These are phyloP conservation scores for Apeltes quadracus DNA, from an alignment of 2,113 vertebrate species.

Conservation along the genomic window DNA sequence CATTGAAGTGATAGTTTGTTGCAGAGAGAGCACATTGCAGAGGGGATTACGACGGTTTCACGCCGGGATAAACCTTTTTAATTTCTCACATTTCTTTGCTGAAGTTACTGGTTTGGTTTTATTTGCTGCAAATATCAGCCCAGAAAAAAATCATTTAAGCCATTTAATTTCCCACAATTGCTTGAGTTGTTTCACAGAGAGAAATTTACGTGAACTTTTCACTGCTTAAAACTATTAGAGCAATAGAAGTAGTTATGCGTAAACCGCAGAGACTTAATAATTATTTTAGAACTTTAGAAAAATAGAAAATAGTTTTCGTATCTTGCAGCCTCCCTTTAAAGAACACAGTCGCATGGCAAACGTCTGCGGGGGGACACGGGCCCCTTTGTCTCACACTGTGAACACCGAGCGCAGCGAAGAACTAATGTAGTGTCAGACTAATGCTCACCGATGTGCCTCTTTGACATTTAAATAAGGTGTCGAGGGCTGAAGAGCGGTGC, in stretches of 20 bases:
- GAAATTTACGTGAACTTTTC: neutral
- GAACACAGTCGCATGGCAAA: neutral
- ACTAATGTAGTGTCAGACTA: conserved; percentile 60
- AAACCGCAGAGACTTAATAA: too few species aligned
- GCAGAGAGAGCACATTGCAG: neutral
- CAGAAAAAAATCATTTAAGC: neutral
- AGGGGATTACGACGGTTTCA: neutral
- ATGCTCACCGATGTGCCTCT: conserved; percentile 62
- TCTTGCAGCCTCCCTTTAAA: neutral
- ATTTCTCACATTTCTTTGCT: neutral
- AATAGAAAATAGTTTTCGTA: conserved; percentile 5
- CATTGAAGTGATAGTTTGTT: conserved; percentile 1
- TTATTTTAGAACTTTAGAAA: neutral
- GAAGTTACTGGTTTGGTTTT: neutral
- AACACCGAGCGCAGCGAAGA: conserved; percentile 40
- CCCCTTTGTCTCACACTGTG: conserved; percentile 38
- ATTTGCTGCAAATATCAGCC: neutral
- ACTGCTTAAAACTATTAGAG: neutral
- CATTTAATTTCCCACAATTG: neutral
- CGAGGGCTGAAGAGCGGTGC: conserved; percentile 59
- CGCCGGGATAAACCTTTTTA: neutral
- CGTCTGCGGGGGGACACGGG: conserved; percentile 28
- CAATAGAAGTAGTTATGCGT: too few species aligned
- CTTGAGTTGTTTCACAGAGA: neutral
- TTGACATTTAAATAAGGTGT: conserved; percentile 68